Base-by-base conservation (phyloP, 1,140 invertebrate species). In the Odontomachus brunneus region DNA sequence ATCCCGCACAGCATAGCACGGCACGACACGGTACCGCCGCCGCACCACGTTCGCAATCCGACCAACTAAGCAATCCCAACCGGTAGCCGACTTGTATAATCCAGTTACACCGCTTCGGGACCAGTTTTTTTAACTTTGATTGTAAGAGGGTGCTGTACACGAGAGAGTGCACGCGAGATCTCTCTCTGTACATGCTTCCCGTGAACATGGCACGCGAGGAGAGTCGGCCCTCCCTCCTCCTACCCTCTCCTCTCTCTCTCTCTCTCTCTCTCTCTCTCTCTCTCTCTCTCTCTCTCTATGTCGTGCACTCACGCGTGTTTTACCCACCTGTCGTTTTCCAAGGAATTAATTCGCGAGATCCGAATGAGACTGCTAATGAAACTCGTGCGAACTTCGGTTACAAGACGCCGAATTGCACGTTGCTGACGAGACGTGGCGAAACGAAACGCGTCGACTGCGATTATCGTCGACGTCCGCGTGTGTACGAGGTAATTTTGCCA, bases 101-200 rank as follows among this genome's bases (percentile, higher is more conserved):
- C 82, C 82, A 78, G 82, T 83, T 83, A 83, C 62, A 53, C 84
- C 65, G 59, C 85, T 60, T 73, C 82, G 19, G 38, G 82, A 73
- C 71, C 66, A 82, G 83, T 81, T 84, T 74, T 69, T 82, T 76
- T 38, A 51, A 71, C 83, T 85, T 53, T 75, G 38, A 84, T 84
- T 84, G 84, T 65, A 67, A 84, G 48, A 76, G 71, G 44, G 29
- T 73, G 72, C 62, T 49, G 62, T 65, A 63, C 62, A 81, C 69
- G 66, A 75, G 69, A 63, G 66, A 63, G 29, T n/a, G n/a, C n/a
- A n/a, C n/a, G n/a, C n/a, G n/a, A n/a, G n/a, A n/a, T n/a, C n/a
- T 44, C 38, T 69, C 62, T 57, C 83, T 26, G 44, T 38, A 22
- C 57, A 44, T 44, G 62, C 44, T 73, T 15, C 38, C 57, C 83